Evolutionary conservation across 2,113 vertebrate genomes (phyloP), one percentile per base, ranked within the genome.

Genomic region (Lampris incognitus): DNA sequence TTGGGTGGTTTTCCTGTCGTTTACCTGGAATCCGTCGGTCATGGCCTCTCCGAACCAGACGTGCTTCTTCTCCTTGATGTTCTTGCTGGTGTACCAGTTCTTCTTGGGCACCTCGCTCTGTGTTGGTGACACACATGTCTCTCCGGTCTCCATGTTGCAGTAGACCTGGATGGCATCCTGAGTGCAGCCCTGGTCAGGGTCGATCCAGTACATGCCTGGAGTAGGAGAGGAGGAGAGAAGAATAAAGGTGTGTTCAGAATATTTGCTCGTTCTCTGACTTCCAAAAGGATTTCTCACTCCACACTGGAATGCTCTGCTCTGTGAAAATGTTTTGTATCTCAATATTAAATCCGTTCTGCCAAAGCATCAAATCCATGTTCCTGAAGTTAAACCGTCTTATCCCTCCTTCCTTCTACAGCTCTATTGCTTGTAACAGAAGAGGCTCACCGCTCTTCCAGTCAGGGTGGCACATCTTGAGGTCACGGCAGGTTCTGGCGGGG

Each of bases 401-500:
- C 39, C 6, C 46, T 5, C 4, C 9, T 6, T 60, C 56, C n/a
- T 5, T 41, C 6, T n/a, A 10, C 13, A 1, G 3, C 6, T 40
- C 7, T 10, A 9, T 9, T 11, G 1, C 9, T 9, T 37, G 9
- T 57, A n/a, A 4, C 36, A 5, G 6, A 9, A 13, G 48, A 5
- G 0, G 84, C 90, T 92, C 69, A 99, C 98, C 98, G 76, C 97
- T 99, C 96, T 98, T 98, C 97, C 97, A 99, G 92, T 99, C 96
- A 0, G 97, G 94, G 68, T 99, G 97, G 95, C 98, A 99, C 97
- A 99, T 99, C 95, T 97, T 99, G 66, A 99, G 97, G 95, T 99
- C 98, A 0, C 97, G 95, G 96, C 98, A 99, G 89, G 98, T 98
- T 85, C 98, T 97, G 84, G 97, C 98, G 0, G 98, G 98, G 94